Evolutionary conservation across 2,888 invertebrate genomes (phyloP).

Genomic region (Tiliacea citrago): DNA sequence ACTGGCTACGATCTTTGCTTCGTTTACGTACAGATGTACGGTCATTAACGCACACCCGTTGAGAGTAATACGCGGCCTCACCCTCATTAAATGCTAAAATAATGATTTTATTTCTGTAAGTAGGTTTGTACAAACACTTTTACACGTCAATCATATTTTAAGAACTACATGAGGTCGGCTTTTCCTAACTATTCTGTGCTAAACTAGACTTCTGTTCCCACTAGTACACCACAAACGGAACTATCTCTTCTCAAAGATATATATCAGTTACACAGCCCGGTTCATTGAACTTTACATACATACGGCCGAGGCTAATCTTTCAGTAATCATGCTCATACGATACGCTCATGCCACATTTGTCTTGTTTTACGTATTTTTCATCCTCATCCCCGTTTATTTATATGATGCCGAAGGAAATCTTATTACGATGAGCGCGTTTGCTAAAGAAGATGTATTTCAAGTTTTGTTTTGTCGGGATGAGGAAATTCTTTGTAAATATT

Average conservation of each 20-base stretch:
- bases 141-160: too few relatives aligned
- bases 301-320: conserved; percentile 68
- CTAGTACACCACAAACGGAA: conserved; percentile 29
- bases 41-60: too few relatives aligned
- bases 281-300: conserved; percentile 71
- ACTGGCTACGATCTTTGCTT: too few relatives aligned
- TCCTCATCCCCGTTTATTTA: conserved; percentile 52
- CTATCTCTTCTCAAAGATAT: conserved; percentile 68
- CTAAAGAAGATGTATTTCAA: conserved; percentile 54
- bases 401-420: conserved; percentile 54
- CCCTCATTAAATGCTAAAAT: too few relatives aligned
- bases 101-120: too few relatives aligned
- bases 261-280: conserved; percentile 68
- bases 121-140: too few relatives aligned
- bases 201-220: conserved; percentile 56
- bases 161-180: too few relatives aligned
- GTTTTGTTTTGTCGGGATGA: conserved; percentile 10
- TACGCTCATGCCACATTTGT: conserved; percentile 66
- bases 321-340: conserved; percentile 69
- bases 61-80: too few relatives aligned
- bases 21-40: too few relatives aligned
- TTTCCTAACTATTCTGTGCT: not conserved
- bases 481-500: conserved; percentile 4
- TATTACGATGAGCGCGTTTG: conserved; percentile 51
- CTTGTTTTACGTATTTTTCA: conserved; percentile 64